These are phyloP conservation scores for Leucopternis melanops DNA, from an alignment of 2,113 vertebrate genomes.

Conservation along the genomic window DNA sequence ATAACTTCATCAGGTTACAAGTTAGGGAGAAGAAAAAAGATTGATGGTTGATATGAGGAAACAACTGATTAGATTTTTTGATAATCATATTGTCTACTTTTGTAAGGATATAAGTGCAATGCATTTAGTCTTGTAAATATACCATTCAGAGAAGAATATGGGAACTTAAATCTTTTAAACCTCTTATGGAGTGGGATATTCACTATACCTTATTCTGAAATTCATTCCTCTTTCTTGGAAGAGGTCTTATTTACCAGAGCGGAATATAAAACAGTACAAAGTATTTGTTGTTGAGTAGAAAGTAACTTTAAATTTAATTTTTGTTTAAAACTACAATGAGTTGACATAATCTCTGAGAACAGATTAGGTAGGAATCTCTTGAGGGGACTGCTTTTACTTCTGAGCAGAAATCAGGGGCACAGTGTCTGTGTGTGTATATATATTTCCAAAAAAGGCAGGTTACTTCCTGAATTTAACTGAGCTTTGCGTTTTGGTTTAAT, in stretches of 20 bases:
- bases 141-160: not conserved
- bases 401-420: not conserved
- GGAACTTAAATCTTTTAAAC: not conserved
- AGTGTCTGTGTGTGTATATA: accelerated
- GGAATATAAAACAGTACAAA: not conserved
- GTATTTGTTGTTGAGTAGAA: not conserved
- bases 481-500: not conserved
- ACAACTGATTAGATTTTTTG: not conserved
- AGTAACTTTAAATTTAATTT: not conserved
- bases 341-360: not conserved
- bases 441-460: not conserved
- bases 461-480: not conserved
- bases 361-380: not conserved
- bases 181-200: not conserved
- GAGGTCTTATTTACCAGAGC: not conserved
- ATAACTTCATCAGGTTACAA: not conserved
- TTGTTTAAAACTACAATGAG: not conserved
- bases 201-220: not conserved
- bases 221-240: not conserved
- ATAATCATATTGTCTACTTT: not conserved
- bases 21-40: not conserved
- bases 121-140: not conserved
- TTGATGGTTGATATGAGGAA: not conserved
- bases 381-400: not conserved
- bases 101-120: not conserved